phyloP scores from a whole-genome alignment of 2,888 invertebrate genomes.

The Maniola hyperantus region DNA sequence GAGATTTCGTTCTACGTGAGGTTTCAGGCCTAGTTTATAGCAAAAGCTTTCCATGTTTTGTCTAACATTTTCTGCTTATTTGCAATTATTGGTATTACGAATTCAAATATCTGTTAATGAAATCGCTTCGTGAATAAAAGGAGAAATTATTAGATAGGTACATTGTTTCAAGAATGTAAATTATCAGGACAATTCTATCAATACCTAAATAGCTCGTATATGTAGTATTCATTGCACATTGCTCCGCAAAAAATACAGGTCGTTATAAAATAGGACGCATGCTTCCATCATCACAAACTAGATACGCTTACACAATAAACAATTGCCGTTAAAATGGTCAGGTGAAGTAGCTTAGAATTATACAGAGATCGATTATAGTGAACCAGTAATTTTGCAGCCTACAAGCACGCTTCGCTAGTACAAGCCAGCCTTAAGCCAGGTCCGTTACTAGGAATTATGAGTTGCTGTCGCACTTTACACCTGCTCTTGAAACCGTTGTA shows the following conservation, averaged over 20 bases:
- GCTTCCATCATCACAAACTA: slow-evolving; percentile 40
- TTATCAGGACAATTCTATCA: neutral
- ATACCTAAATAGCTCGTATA: neutral
- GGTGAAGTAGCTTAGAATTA: slow-evolving; percentile 70
- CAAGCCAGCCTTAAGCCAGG: slow-evolving; percentile 72
- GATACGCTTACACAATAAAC: slow-evolving; percentile 45
- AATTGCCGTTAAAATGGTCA: slow-evolving; percentile 59
- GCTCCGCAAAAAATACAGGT: slow-evolving; percentile 34
- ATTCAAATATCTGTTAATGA: neutral
- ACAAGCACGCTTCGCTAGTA: slow-evolving; percentile 74
- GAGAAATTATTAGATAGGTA: neutral
- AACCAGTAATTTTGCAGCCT: slow-evolving; percentile 72
- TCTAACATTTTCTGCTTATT: slow-evolving; percentile 30
- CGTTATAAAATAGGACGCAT: slow-evolving; percentile 32
- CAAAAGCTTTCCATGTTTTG: slow-evolving; percentile 28
- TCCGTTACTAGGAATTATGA: slow-evolving; percentile 78
- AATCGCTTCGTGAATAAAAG: neutral
- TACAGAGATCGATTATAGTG: slow-evolving; percentile 68
- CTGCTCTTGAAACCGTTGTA: slow-evolving; percentile 76
- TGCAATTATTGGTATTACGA: slow-evolving; percentile 29
- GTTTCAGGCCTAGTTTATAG: slow-evolving; percentile 27
- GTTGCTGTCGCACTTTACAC: slow-evolving; percentile 67
- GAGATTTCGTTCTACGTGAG: slow-evolving; percentile 7
- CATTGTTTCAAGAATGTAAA: neutral
- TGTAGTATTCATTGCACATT: slow-evolving; percentile 33